Evolutionary conservation across 2,888 invertebrate genomes (phyloP), one percentile per base, ranked within the genome.

Genomic region (Notodonta ziczac): DNA sequence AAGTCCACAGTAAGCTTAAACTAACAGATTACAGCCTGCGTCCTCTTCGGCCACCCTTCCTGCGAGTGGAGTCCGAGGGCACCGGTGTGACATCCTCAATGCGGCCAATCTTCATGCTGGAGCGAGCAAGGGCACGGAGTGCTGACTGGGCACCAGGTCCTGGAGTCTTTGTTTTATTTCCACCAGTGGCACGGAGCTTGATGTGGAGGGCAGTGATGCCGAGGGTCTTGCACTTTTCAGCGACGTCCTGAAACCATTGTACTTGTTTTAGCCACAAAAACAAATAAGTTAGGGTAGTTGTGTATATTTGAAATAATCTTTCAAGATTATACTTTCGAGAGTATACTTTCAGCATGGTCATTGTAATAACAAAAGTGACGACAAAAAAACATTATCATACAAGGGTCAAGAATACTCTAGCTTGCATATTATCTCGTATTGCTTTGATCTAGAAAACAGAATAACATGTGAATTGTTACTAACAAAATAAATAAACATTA

Each of bases 81-180:
- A 99, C 99, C 32, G 99, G 99, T 10, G 99, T 99, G 10, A 99
- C 99, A 95, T 99, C 99, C 94, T 98, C 99, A 88, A 99, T 99
- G 83, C 99, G 97, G 58, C 99, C 99, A 90, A 99, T 99, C 94
- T 99, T 99, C 98, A 99, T 99, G 81, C 98, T 98, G 65, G 99
- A 98, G 91, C 99, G 98, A 77, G 99, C 99, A 77, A 99, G 95
- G 79, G 99, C 99, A 80, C 99, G 96, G 59, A 99, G 96, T 56
- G 99, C 99, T 63, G 99, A 99, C 93, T 98, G 98, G 51, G 99
- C 99, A 72, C 99, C 99, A 24, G 99, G 99, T 86, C 99, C 99
- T 57, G 99, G 99, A 7, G 99, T 99, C 93, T 99, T 99, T 14
- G 99, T 99, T 89, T 98, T 98, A 94, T 99, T 99, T 67, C 99